Conservation (phyloP, 2,113 vertebrate species). For the Peromyscus polionotus region DNA sequence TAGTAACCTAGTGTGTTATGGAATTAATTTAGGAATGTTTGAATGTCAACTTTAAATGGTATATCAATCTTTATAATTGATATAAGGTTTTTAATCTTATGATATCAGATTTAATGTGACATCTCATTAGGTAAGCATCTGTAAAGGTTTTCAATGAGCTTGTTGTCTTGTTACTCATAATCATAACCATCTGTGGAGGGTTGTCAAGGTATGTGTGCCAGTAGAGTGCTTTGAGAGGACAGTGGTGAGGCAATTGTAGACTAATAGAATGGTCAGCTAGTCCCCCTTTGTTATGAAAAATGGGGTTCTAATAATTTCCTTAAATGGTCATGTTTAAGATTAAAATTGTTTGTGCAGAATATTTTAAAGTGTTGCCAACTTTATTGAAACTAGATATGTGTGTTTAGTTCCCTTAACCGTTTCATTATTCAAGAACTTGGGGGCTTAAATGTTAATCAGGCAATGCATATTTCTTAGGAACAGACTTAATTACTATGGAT, state of each 20-base stretch:
- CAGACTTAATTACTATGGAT: conserved; percentile 72
- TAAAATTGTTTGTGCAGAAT: conserved; percentile 65
- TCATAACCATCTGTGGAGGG: conserved; percentile 90
- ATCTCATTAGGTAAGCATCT: conserved; percentile 85
- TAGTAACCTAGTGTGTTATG: background rate
- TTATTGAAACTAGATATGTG: conserved; percentile 73
- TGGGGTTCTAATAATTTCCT: conserved; percentile 88
- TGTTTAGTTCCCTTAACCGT: conserved; percentile 67
- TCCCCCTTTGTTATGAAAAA: conserved; percentile 86
- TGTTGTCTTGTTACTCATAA: conserved; percentile 88
- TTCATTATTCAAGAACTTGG: conserved; percentile 74
- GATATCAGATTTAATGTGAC: conserved; percentile 84
- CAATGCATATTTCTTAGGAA: conserved; percentile 71
- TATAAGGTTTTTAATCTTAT: conserved; percentile 78
- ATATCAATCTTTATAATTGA: conserved; percentile 74
- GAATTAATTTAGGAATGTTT: conserved; percentile 60
- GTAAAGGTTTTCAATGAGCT: conserved; percentile 86
- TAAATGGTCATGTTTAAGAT: conserved; percentile 80
- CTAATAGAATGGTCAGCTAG: conserved; percentile 89
- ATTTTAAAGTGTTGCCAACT: conserved; percentile 60
- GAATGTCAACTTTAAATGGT: conserved; percentile 69
- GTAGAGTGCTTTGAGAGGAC: conserved; percentile 85
- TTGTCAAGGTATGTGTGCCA: conserved; percentile 86
- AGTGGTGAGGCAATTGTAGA: conserved; percentile 91
- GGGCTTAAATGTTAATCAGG: conserved; percentile 58